Evolutionary conservation across 2,888 invertebrate species (phyloP).

Genomic region (Acronicta aceris): DNA sequence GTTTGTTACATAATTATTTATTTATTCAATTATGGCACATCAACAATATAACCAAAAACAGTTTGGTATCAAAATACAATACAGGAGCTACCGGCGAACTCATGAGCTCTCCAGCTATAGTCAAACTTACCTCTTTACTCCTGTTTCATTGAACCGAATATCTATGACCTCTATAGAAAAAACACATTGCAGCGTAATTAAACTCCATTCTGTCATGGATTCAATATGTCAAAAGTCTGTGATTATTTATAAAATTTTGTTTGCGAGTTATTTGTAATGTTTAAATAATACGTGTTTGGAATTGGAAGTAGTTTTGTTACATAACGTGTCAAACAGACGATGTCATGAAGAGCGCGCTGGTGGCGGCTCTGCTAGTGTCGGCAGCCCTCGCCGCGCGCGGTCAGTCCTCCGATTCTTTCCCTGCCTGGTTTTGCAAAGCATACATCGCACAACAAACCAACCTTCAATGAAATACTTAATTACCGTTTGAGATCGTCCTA

Average conservation of each 20-base stretch:
- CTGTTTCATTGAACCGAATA: neutral
- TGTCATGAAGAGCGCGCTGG: slow-evolving; percentile 49
- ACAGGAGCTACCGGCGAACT: too few species aligned
- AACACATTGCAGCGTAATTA: slow-evolving; percentile 1
- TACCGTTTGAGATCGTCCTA: too few species aligned
- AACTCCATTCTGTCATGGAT: neutral
- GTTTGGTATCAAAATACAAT: too few species aligned
- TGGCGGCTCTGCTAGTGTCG: slow-evolving; percentile 39
- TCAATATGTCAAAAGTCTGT: slow-evolving; percentile 20
- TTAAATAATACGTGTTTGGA: slow-evolving; percentile 6
- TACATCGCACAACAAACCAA: too few species aligned
- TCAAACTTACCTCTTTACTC: neutral
- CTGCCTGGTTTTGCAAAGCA: too few species aligned
- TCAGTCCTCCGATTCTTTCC: neutral
- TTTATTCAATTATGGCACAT: too few species aligned
- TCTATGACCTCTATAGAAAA: slow-evolving; percentile 1
- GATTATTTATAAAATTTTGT: slow-evolving; percentile 14
- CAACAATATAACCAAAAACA: too few species aligned
- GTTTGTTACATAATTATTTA: too few species aligned
- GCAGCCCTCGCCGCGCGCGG: slow-evolving; percentile 44
- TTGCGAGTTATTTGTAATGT: slow-evolving; percentile 12
- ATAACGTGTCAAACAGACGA: slow-evolving; percentile 19
- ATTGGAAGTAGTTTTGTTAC: slow-evolving; percentile 22
- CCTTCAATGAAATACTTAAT: too few species aligned
- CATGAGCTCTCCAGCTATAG: too few species aligned